Evolutionary conservation across 2,888 invertebrate species (phyloP).

Genomic region (Caenorhabditis uteleia): DNA sequence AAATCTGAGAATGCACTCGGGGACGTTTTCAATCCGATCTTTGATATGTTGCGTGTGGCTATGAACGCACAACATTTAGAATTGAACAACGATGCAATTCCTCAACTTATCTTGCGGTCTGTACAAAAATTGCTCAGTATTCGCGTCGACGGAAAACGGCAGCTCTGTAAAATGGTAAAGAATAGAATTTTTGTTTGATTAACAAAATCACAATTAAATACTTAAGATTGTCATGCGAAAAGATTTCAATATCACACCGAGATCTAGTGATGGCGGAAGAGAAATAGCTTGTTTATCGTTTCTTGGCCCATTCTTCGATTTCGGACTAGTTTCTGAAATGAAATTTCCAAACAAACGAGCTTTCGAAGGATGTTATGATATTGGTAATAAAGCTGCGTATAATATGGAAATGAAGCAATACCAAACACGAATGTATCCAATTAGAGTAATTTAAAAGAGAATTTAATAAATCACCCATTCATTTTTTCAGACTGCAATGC

Average conservation of each 20-base stretch:
- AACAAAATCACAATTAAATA: neutral
- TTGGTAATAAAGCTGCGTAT: slow-evolving; percentile 7
- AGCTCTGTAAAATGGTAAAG: slow-evolving; percentile 31
- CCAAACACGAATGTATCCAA: slow-evolving; percentile 1
- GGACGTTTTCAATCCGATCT: slow-evolving; percentile 41
- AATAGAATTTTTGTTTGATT: neutral
- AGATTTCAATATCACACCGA: slow-evolving; percentile 27
- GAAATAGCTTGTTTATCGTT: slow-evolving; percentile 85
- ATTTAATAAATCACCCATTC: neutral
- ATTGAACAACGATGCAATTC: slow-evolving; percentile 18
- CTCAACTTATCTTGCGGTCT: slow-evolving; percentile 13
- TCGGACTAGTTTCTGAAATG: slow-evolving; percentile 91
- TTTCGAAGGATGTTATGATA: slow-evolving; percentile 12
- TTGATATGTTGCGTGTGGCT: slow-evolving; percentile 30
- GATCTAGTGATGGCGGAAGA: slow-evolving; percentile 76
- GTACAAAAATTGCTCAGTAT: slow-evolving; percentile 24
- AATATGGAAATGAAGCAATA: slow-evolving; percentile 19
- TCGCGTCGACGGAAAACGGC: slow-evolving; percentile 10
- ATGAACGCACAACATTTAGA: slow-evolving; percentile 24
- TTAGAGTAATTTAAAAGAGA: neutral
- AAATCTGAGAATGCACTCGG: neutral
- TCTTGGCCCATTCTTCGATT: slow-evolving; percentile 87
- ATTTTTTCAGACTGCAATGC: slow-evolving; percentile 73
- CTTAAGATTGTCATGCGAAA: slow-evolving; percentile 19
- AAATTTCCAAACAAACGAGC: slow-evolving; percentile 71